Evolutionary conservation across 1,140 invertebrate genomes (phyloP), one percentile per base, ranked within the genome.

Genomic region (Drosophila equinoxialis): DNA sequence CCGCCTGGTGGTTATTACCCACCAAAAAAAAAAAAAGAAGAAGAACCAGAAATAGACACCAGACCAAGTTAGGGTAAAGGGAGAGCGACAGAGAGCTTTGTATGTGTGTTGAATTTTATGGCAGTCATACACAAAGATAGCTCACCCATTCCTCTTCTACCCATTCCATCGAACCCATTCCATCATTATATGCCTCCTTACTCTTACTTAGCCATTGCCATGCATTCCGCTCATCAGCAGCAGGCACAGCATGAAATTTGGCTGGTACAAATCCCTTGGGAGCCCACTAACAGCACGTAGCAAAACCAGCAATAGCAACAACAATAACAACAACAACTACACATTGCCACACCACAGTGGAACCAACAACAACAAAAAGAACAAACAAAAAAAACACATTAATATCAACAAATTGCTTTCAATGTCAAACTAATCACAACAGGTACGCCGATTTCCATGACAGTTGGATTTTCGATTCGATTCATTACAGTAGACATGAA

Each of bases 81-180:
- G 45, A 64, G 63, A 30, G 60, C 63, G 23, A 54, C 35, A 59
- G 37, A 54, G 14, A 6, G 45, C 33, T 37, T 10, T 60, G 23
- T 35, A 51, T 20, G 83, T 87, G 83, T 71, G 83, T 73, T 73
- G 83, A 86, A 87, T 86, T 87, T 87, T 87, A 87, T 87, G 83
- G 83, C 66, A 78, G 82, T 86, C 74, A 86, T 81, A 85, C 82
- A 68, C 82, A 86, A 58, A 77, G 82, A 86, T 86, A 85, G 82
- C 64, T 35, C 35, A 35, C 41, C 42, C 60, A 8, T 37, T 23
- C 14, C 14, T 6, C 61, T 20, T n/a, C 39, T 54, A 8, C 26
- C 30, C 39, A 45, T 23, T 23, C 20, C 23, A 37, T 10, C 35
- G 30, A 14, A 13, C 33, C 13, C 30, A 6, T 41, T 0, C 30